Percentiles rank a stretch among this genome's conserved stretches.
Evolutionary conservation across 2,888 invertebrate species (phyloP).

Genomic region (Masnerella sp.): DNA sequence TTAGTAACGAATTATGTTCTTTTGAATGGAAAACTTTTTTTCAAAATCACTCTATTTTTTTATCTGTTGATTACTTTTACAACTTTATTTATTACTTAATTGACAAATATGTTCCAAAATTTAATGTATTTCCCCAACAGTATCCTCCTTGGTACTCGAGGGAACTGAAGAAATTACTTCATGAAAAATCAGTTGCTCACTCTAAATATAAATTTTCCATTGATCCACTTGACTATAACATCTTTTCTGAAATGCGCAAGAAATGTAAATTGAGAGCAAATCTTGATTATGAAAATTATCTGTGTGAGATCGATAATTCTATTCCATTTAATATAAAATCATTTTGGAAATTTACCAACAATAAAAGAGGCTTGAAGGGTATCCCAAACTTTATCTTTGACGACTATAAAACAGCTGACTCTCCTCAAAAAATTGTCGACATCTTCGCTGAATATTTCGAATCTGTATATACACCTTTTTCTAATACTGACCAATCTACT

Average conservation of each 20-base stretch:
- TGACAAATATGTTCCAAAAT: constrained; percentile 3
- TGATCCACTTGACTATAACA: neutral
- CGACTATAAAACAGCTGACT: too few relatives aligned
- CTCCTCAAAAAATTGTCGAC: neutral
- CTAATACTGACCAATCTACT: neutral
- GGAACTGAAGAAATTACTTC: neutral
- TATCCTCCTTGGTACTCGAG: constrained; percentile 1
- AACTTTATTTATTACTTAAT: neutral
- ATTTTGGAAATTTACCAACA: constrained; percentile 1
- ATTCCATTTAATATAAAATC: neutral
- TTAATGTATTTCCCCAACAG: neutral
- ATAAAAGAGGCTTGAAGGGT: neutral
- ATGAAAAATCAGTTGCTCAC: constrained; percentile 1
- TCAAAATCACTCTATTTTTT: neutral
- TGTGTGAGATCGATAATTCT: neutral
- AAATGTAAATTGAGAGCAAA: neutral
- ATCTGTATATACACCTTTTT: neutral
- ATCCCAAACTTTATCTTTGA: neutral
- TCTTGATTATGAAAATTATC: neutral
- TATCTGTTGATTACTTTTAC: neutral
- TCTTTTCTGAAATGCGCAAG: constrained; percentile 1
- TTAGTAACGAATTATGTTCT: too few relatives aligned
- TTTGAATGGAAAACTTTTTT: neutral
- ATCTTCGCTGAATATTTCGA: constrained; percentile 1
- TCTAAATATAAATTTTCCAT: neutral